Conservation (phyloP, 2,797 vertebrate species). For the Characodon lateralis region DNA sequence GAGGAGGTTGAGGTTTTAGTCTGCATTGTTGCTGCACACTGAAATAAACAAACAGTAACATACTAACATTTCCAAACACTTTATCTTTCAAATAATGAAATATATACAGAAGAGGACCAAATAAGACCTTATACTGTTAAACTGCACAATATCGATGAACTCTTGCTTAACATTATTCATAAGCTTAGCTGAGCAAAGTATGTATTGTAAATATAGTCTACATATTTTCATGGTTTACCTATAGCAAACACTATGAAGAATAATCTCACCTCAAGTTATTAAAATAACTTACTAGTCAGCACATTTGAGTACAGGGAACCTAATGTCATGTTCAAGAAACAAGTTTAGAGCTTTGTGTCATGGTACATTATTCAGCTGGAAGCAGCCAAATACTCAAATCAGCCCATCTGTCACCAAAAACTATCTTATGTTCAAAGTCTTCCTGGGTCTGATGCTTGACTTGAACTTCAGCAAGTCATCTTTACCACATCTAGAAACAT, state of each 20-base stretch:
- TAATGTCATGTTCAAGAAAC: no score
- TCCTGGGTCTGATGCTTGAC: no score
- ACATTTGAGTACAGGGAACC: no score
- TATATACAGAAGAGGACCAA: neutral
- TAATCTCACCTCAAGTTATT: neutral
- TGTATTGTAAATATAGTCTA: neutral
- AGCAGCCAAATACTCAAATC: no score
- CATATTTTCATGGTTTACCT: neutral
- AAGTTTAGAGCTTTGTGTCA: no score
- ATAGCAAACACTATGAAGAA: neutral
- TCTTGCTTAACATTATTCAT: neutral
- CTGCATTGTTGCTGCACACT: neutral
- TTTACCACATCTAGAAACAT: no score
- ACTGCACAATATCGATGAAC: neutral
- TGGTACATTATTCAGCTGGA: no score
- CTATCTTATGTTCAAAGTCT: no score
- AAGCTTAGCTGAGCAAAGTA: neutral
- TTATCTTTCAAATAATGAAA: neutral
- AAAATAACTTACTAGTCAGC: no score
- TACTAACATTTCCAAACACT: neutral
- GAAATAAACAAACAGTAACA: constrained; percentile 16
- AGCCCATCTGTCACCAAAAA: no score
- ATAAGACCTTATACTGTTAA: neutral
- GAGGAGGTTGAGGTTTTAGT: neutral
- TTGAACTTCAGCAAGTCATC: no score